These are phyloP conservation scores for Orius insidiosus DNA, from an alignment of 1,140 invertebrate genomes.

Conservation along the genomic window DNA sequence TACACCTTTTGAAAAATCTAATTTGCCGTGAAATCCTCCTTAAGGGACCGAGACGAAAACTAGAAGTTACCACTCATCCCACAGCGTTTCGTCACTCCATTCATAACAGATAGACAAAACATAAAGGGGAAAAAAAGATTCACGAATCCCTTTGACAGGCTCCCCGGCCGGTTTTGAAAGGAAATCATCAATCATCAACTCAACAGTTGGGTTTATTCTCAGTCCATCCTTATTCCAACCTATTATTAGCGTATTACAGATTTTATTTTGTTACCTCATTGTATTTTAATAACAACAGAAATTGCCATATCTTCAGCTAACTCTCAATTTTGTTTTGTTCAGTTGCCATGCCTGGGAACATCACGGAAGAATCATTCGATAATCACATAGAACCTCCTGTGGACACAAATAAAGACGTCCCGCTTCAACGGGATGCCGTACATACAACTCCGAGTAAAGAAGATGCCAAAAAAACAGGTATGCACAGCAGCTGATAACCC, in stretches of 20 bases:
- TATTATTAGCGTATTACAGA: too few species aligned
- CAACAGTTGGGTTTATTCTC: too few species aligned
- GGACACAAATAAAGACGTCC: conserved; percentile 28
- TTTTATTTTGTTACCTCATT: too few species aligned
- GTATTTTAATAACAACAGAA: too few species aligned
- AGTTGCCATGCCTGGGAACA: conserved; percentile 48
- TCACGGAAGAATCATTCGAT: conserved; percentile 41
- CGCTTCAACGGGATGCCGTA: conserved; percentile 47
- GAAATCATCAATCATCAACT: too few species aligned
- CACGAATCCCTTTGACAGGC: too few species aligned
- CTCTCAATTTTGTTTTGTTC: conserved; percentile 16
- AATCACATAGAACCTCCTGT: conserved; percentile 24
- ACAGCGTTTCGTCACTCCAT: too few species aligned
- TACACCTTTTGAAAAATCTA: background rate
- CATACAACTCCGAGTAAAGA: conserved; percentile 39
- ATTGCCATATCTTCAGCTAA: background rate
- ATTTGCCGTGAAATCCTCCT: background rate
- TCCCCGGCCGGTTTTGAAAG: too few species aligned
- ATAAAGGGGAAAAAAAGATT: too few species aligned
- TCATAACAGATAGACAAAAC: too few species aligned
- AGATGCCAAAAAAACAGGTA: conserved; percentile 21
- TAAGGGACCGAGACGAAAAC: background rate
- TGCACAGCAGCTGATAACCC: too few species aligned
- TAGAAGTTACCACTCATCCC: background rate
- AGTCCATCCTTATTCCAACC: too few species aligned